Conservation (phyloP, 2,888 invertebrate species). For the Nomada fabriciana region DNA sequence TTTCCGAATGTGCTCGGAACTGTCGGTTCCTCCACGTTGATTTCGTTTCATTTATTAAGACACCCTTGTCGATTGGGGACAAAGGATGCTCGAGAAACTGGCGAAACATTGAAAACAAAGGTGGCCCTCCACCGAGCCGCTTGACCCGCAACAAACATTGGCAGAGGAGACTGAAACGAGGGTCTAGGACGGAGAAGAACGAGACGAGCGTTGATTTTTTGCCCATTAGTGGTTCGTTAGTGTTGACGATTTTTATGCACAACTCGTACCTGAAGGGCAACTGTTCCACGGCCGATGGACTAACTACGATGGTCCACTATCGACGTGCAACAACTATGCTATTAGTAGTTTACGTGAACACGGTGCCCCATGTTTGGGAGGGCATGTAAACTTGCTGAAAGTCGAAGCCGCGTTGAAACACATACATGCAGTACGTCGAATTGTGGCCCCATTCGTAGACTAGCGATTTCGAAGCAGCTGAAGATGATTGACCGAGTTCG, state of each 20-base stretch:
- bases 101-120: slow-evolving; percentile 22
- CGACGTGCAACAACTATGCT: slow-evolving; percentile 40
- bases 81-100: slow-evolving; percentile 13
- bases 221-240: too few relatives aligned
- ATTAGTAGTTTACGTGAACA: slow-evolving; percentile 35
- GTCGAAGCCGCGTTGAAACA: slow-evolving; percentile 1
- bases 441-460: neutral
- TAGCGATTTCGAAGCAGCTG: neutral
- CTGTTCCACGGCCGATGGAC: neutral
- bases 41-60: slow-evolving; percentile 31
- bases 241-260: too few relatives aligned
- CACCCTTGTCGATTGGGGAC: neutral
- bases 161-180: slow-evolving; percentile 6
- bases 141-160: slow-evolving; percentile 48
- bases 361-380: slow-evolving; percentile 1
- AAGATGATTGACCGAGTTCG: too few relatives aligned
- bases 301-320: slow-evolving; percentile 30
- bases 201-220: slow-evolving; percentile 16
- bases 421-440: neutral
- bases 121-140: slow-evolving; percentile 13
- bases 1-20: neutral
- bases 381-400: slow-evolving; percentile 12
- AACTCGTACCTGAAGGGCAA: too few relatives aligned
- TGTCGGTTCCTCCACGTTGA: neutral
- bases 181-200: slow-evolving; percentile 49